phyloP scores from a whole-genome alignment of 2,888 invertebrate species.

The Ariolimax columbianus region DNA sequence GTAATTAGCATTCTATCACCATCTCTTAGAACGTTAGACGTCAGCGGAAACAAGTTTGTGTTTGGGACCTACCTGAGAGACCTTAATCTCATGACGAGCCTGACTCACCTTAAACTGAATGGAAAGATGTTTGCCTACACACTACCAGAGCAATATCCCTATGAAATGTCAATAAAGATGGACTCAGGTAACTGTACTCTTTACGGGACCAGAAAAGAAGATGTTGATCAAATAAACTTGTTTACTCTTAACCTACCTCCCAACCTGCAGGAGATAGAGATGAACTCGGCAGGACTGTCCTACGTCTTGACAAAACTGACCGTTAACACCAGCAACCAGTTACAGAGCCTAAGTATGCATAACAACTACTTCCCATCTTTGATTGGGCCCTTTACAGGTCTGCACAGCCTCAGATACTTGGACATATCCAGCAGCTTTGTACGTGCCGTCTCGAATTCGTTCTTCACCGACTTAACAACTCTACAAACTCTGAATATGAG shows the following conservation, averaged over 20 bases:
- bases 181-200: background rate
- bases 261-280: slow-evolving; percentile 21
- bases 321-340: slow-evolving; percentile 32
- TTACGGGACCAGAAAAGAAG: background rate
- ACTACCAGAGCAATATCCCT: background rate
- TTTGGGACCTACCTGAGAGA: slow-evolving; percentile 48
- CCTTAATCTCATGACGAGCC: slow-evolving; percentile 9
- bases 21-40: slow-evolving; percentile 32
- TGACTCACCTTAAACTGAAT: slow-evolving; percentile 1
- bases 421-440: slow-evolving; percentile 36
- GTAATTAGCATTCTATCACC: slow-evolving; percentile 33
- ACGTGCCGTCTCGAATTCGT: background rate
- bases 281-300: slow-evolving; percentile 20
- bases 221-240: background rate
- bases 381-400: slow-evolving; percentile 44
- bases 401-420: slow-evolving; percentile 24
- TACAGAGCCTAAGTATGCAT: slow-evolving; percentile 27
- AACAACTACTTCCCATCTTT: slow-evolving; percentile 33
- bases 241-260: slow-evolving; percentile 39
- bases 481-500: background rate
- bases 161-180: background rate
- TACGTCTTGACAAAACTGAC: slow-evolving; percentile 29
- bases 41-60: slow-evolving; percentile 39
- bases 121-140: background rate
- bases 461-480: slow-evolving; percentile 29